Evolutionary conservation across 2,113 vertebrate genomes (phyloP), one percentile per base, ranked within the genome.

Genomic region (Chiloscyllium plagiosum): DNA sequence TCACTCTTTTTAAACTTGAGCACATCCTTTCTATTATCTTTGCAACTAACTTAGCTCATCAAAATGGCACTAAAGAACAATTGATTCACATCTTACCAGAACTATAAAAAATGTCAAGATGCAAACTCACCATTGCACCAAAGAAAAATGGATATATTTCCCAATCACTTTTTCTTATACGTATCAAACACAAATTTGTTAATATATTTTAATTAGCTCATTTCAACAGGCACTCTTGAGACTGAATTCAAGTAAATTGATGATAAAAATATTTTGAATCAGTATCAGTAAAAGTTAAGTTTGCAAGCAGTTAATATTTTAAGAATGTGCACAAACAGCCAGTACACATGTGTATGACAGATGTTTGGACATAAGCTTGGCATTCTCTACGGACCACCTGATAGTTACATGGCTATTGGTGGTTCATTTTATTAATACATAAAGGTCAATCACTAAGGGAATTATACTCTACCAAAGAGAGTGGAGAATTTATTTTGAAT

Each of bases 341-440:
- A 65, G 29, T 92, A 13, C 89, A 92, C 89, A 92, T 66, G 56
- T 92, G 61, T 65, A 65, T 92, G 56, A 65, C 89, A 66, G 89
- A 92, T 92, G 89, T 92, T 61, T 92, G n/a, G 89, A 92, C 89
- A 92, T 66, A 92, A 92, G 89, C 89, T 37, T 92, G 89, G 89
- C 89, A 92, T 92, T 92, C 61, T 92, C 89, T 66, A 6, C 20
- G 89, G n/a, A 37, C 61, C 89, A 92, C 61, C 89, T 65, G 61
- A 92, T n/a, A 92, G 89, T 92, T 66, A 92, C 89, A 92, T 66
- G 89, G 61, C 61, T 66, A 65, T 66, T 92, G 89, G 56, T 92
- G 61, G 89, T 92, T 92, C 56, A 92, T 66, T 92, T 92, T 92
- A 92, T 92, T 92, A 92, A 92, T 37, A 92, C 89, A 92, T 92